Evolutionary conservation across 2,888 invertebrate genomes (phyloP), one percentile per base, ranked within the genome.

Genomic region (Aporophyla nigra): DNA sequence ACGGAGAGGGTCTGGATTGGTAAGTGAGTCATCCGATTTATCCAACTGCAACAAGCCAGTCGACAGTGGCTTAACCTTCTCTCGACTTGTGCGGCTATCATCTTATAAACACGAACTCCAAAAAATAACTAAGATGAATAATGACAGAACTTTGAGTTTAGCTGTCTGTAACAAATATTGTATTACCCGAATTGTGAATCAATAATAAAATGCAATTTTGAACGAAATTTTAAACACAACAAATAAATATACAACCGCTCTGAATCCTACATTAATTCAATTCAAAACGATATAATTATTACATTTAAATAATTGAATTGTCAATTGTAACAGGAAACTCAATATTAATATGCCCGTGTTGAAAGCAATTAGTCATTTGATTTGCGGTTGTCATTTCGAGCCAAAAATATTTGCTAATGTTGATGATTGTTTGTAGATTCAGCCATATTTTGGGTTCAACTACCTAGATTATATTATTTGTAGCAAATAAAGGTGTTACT

Each of bases 351-450:
- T 40, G 5, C 7, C 27, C 56, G 27, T 79, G 71, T 71, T 71
- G 16, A 62, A 79, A 51, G 21, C 72, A 79, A 77, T 77, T 63
- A 58, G 72, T 33, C 62, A 71, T 63, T 78, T 71, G 14, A 43
- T 63, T 79, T 51, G 76, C 19, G 72, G 62, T 79, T 51, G 14
- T 71, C 14, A 62, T 70, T 62, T 54, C 1, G 19, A 56, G 56
- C n/a, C 43, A 27, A 19, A 78, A n/a, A 33, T 46, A 33, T 53
- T 49, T 43, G 3, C 21, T 40, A 5, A 9, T 46, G 12, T 56
- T 33, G 54, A n/a, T 73, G 43, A 53, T n/a, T 43, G 46, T 46
- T 53, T 19, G 12, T 4, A 19, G 33, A n/a, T 70, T 59, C 2
- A 21, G 27, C 19, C 33, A 46, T 46, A 12, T 46, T 46, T 46